These are phyloP conservation scores for Aspidiotus destructor DNA, from an alignment of 2,888 invertebrate species.

Conservation along the genomic window DNA sequence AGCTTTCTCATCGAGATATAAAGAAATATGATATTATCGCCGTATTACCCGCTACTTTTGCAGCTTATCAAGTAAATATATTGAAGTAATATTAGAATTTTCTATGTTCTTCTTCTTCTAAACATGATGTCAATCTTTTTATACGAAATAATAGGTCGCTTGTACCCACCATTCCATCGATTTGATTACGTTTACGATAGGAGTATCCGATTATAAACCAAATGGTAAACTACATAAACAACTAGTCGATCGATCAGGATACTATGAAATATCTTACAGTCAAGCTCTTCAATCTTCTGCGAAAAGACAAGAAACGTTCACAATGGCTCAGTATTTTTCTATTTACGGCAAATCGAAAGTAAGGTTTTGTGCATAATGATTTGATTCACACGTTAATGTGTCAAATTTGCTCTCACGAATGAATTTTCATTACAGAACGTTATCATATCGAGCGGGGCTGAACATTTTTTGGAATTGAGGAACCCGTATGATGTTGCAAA, in stretches of 20 bases:
- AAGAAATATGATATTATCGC: conserved; percentile 25
- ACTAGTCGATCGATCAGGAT: conserved; percentile 22
- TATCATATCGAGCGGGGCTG: conserved; percentile 30
- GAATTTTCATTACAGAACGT: conserved; percentile 18
- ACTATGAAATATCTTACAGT: conserved; percentile 26
- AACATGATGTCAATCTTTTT: background rate
- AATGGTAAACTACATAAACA: conserved; percentile 21
- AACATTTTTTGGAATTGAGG: conserved; percentile 19
- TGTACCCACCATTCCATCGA: conserved; percentile 10
- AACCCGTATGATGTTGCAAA: conserved; percentile 30
- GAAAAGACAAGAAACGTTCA: conserved; percentile 29
- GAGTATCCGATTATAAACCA: conserved; percentile 25
- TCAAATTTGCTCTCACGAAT: background rate
- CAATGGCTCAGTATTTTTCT: conserved; percentile 28
- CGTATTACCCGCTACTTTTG: conserved; percentile 15
- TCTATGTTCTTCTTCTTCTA: background rate
- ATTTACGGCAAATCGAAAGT: conserved; percentile 32
- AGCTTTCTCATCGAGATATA: conserved; percentile 10
- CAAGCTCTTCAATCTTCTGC: conserved; percentile 25
- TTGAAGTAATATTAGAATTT: background rate
- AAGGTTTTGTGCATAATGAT: background rate
- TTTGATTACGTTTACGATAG: conserved; percentile 25
- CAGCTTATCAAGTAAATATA: conserved; percentile 24
- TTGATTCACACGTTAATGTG: background rate
- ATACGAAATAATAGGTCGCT: background rate